A percentile compares a stretch with the other conserved stretches of the same genome.
Conservation (phyloP, 2,113 vertebrate species). For the Myiopsitta monachus region DNA sequence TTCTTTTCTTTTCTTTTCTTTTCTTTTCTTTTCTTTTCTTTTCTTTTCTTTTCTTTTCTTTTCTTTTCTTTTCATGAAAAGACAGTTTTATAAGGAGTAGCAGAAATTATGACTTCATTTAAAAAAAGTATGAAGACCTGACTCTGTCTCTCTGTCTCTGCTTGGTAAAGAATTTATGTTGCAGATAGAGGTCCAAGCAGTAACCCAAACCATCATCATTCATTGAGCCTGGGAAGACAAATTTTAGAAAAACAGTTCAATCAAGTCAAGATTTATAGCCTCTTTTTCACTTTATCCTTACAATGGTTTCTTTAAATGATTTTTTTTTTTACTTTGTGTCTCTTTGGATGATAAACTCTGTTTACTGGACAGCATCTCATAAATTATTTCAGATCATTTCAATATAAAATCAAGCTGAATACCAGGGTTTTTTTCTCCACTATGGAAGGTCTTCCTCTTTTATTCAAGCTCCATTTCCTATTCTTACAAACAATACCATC, state of each 20-base stretch:
- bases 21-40: no score
- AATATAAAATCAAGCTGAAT: background rate
- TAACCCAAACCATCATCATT: background rate
- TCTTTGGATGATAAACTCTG: background rate
- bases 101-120: background rate
- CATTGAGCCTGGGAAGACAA: background rate
- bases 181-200: background rate
- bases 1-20: no score
- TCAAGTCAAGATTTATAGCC: background rate
- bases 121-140: background rate
- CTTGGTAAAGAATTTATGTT: background rate
- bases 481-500: background rate
- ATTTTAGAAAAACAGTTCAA: background rate
- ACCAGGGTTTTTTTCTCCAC: background rate
- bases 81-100: background rate
- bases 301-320: background rate
- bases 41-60: fast-evolving
- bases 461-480: background rate
- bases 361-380: slow-evolving; percentile 1
- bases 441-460: background rate
- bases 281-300: background rate
- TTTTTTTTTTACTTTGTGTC: background rate
- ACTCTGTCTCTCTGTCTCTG: background rate
- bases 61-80: background rate
- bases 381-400: slow-evolving; percentile 46